Base-by-base conservation (phyloP, 2,113 vertebrate genomes). In the Pao palembangensis region DNA sequence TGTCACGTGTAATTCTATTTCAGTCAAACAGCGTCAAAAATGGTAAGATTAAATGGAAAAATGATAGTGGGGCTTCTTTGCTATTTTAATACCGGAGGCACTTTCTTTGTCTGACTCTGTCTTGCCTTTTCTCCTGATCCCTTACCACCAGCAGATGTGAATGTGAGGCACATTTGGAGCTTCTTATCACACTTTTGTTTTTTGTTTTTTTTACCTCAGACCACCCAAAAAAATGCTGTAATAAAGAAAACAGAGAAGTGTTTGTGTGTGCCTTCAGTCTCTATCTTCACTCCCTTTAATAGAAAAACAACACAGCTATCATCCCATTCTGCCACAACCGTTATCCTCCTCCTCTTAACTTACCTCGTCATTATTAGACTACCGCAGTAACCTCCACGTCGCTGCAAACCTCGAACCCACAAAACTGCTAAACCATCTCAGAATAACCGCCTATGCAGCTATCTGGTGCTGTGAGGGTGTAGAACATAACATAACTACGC, bases 291-390 rank as follows among this genome's bases (percentile, higher is more conserved):
- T 70, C 85, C 82, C 76, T 47, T 75, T 55, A 51, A 76, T 64
- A 71, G 71, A 67, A 76, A 81, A 76, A 84, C 65, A 73, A 81
- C 82, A 78, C 52, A 50, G 74, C 73, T 73, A 75, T 79, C 79
- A 85, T 85, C 74, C 82, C 81, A 76, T 81, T 68, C 75, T 74
- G 82, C 83, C 81, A 79, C 81, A 83, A 84, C 79, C 81, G 86
- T 89, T 81, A 84, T 82, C 81, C 82, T 88, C 85, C 85, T 82
- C 75, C 85, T 81, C 81, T 71, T 74, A 76, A 77, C 75, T 87
- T 85, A 83, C 79, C 81, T 86, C 76, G 80, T 86, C 79, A 56
- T 80, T 81, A 86, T 88, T 78, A 84, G 67, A 88, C 80, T 80
- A 78, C 82, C 68, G 84, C 83, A 71, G 75, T 83, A 66, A 81